phyloP scores from a whole-genome alignment of 1,140 invertebrate species.

The Vanessa tameamea region DNA sequence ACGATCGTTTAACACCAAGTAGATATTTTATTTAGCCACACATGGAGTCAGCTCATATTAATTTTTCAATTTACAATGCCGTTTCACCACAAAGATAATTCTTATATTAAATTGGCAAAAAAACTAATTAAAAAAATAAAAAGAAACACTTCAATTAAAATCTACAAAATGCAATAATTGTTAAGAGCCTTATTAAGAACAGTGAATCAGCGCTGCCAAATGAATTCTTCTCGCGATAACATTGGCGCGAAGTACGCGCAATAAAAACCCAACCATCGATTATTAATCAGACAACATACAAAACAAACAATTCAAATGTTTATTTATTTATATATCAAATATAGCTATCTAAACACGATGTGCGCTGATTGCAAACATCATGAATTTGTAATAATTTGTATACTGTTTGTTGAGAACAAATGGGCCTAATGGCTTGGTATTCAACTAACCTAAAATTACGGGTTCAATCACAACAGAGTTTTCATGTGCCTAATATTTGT shows the following conservation, averaged over 20 bases:
- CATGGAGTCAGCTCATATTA: no score
- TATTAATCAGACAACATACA: neutral
- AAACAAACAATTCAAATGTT: constrained; percentile 8
- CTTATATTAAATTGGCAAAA: neutral
- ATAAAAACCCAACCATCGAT: neutral
- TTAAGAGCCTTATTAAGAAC: neutral
- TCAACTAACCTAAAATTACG: no score
- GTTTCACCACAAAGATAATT: neutral
- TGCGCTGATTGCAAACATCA: neutral
- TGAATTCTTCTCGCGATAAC: neutral
- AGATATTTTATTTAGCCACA: no score
- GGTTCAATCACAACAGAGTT: no score
- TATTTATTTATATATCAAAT: neutral
- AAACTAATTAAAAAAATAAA: neutral
- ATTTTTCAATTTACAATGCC: neutral
- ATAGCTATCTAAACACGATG: neutral
- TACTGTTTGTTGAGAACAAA: no score
- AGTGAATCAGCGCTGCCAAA: constrained; percentile 1
- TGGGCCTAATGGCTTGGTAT: no score
- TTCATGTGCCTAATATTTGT: no score
- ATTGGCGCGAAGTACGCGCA: neutral
- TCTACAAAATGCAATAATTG: neutral
- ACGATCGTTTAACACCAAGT: no score
- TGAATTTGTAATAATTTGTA: neutral
- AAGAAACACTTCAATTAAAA: neutral